Evolutionary conservation across 2,888 invertebrate species (phyloP), one percentile per base, ranked within the genome.

Genomic region (Habrosyne pyritoides): DNA sequence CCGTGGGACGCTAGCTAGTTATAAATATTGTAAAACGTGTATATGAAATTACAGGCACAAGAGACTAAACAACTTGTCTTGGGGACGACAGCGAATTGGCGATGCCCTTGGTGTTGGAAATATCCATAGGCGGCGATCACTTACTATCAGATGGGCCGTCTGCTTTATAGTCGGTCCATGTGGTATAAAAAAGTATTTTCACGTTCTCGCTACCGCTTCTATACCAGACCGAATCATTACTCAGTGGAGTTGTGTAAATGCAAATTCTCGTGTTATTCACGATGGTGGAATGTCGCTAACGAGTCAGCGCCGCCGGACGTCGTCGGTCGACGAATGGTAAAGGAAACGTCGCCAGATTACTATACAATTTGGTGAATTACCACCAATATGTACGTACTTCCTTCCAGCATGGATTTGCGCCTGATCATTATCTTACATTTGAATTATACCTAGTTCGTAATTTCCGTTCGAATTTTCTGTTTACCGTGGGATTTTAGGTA

Each of bases 241-340:
- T 42, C 18, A 42, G 42, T 42, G 18, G 54, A 42, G 61, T 74
- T 72, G 60, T 67, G 62, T 63, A 71, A 71, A 66, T 53, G 52
- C 58, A 69, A 71, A 69, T 72, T 68, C 42, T 36, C 12, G 42
- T 8, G 7, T 75, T 79, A 81, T 75, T 86, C 81, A 84, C 61
- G 24, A 42, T 53, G 47, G 53, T 61, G 73, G 83, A 80, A 81
- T 81, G 79, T 69, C 60, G 66, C 60, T 63, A 52, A 51, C 63
- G 51, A 63, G n/a, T n/a, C 62, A 57, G 28, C 53, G 42, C 52
- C 53, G 28, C 14, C 26, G 57, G 59, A 59, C 53, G 52, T 47
- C 28, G 47, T 24, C n/a, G 51, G 24, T 42, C 57, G 30, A 12
- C 33, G 28, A 62, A 57, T 54, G 21, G 57, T n/a, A 69, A 68